Evolutionary conservation across 2,113 vertebrate genomes (phyloP).

Genomic region (Sminthopsis crassicaudata): DNA sequence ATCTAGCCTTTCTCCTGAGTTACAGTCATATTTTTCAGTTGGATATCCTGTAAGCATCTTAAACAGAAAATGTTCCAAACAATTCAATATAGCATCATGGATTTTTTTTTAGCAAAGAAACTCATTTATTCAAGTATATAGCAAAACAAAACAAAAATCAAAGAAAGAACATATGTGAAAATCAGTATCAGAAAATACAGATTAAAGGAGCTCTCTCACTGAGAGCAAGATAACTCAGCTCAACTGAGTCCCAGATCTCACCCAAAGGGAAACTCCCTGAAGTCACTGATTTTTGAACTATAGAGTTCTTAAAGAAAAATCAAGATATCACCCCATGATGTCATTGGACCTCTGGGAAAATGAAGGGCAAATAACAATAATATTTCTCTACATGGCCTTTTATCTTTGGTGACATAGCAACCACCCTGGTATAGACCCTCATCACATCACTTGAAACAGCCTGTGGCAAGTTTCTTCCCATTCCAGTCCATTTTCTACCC

Average conservation of each 20-base stretch:
- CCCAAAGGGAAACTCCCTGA: neutral
- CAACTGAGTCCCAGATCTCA: neutral
- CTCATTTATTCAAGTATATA: neutral
- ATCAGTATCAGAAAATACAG: neutral
- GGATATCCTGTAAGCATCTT: neutral
- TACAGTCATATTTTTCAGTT: neutral
- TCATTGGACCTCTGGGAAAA: neutral
- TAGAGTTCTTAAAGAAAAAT: neutral
- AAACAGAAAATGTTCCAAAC: neutral
- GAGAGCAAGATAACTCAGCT: neutral
- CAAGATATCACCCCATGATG: neutral
- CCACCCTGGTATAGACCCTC: neutral
- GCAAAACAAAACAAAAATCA: neutral
- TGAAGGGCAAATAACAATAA: neutral
- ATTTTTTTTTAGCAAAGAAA: neutral
- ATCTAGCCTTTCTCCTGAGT: neutral
- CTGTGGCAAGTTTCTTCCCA: neutral
- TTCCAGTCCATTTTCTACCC: neutral
- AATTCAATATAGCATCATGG: neutral
- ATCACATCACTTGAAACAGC: neutral
- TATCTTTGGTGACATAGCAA: neutral
- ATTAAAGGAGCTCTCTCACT: neutral
- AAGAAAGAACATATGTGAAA: neutral
- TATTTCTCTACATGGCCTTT: neutral
- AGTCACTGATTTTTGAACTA: neutral